phyloP scores from a whole-genome alignment of 2,797 vertebrate genomes.

The Crocodylus rhombifer region DNA sequence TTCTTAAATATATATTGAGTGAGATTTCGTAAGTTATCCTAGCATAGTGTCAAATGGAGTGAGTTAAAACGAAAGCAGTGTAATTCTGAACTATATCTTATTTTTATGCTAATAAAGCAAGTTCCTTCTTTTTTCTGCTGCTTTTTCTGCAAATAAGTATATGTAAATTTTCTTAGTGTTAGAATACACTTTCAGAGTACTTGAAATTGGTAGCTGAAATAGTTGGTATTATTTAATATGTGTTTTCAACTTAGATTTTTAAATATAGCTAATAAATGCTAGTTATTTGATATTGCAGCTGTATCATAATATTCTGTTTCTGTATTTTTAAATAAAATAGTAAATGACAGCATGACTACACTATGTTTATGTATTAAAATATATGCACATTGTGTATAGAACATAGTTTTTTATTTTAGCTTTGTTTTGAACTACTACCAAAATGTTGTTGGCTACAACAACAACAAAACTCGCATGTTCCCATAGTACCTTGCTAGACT shows the following conservation, averaged over 20 bases:
- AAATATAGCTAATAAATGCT: not conserved
- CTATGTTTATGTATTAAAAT: not conserved
- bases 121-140: slow-evolving; percentile 10
- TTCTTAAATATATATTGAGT: slow-evolving; percentile 38
- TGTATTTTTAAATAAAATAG: not conserved
- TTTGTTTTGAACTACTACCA: slow-evolving; percentile 18
- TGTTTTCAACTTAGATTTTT: not conserved
- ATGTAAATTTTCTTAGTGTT: not conserved
- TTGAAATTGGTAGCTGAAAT: not conserved
- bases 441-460: not conserved
- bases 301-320: not conserved
- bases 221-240: not conserved
- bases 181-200: not conserved
- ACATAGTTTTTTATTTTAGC: slow-evolving; percentile 2
- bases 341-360: not conserved
- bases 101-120: not conserved
- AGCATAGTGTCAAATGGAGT: not conserved
- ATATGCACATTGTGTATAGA: not conserved
- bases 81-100: slow-evolving; percentile 22
- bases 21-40: slow-evolving; percentile 34
- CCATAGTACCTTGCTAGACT: not conserved
- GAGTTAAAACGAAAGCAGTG: slow-evolving; percentile 45
- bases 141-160: not conserved
- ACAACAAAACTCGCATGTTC: not conserved
- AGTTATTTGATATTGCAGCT: not conserved